Base-by-base conservation (phyloP, 2,797 vertebrate genomes). In the Chloroceryle amazona region DNA sequence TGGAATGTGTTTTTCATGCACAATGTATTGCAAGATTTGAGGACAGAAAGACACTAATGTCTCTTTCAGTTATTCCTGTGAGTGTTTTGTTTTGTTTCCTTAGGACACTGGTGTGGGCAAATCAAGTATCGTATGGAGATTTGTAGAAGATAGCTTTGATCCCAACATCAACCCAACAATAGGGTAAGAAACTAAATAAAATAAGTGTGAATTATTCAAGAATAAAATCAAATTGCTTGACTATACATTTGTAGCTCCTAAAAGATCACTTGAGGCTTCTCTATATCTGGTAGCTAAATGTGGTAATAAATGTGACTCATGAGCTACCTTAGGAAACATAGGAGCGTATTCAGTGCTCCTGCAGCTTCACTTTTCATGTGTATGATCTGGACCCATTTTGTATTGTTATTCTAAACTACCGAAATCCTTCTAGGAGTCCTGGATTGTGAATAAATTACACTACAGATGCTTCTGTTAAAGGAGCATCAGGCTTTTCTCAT, bases 111-210 rank as follows among this genome's bases (percentile, higher is more conserved):
- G 98, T 31, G 99, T 99, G 92, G 98, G 98, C 87, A 99, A 99
- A 96, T 99, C 99, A 10, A 99, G 99, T 97, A 99, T 99, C 6
- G 99, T 99, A 57, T 99, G 98, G 98, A 98, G 99, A 94, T 99
- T 99, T 97, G 99, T 99, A 47, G 99, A 99, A 97, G 99, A 99
- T 93, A 99, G 99, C 93, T 99, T 99, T 97, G 99, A 99, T 97
- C 99, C 99, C 70, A 99, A 99, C 96, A 99, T 99, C 94, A 99
- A 99, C 98, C 99, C 99, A 90, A 99, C 99, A 42, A 99, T 99
- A 96, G 99, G 99, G 99, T 99, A 98, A 98, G 99, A 97, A 86
- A 87, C 44, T 61, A 66, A 89, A 66, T 37, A 7, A 70, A 90
- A 19, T 41, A 14, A 86, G 75, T 28, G 11, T 62, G 66, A 68